Percentiles rank a stretch among this genome's conserved stretches.
Conservation (phyloP, 2,797 vertebrate genomes). For the Emys orbicularis region DNA sequence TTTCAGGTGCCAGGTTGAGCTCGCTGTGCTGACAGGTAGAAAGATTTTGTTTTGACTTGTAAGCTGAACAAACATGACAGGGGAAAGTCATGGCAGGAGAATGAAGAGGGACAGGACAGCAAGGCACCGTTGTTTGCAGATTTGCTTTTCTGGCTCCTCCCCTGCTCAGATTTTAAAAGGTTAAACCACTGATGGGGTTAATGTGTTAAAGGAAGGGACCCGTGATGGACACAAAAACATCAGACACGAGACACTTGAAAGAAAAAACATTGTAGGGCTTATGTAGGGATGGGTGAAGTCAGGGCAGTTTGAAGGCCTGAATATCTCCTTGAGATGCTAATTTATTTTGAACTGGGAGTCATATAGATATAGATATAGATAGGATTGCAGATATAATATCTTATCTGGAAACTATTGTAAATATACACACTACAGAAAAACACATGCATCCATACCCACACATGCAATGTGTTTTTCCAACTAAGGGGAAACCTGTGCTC, state of each 20-base stretch:
- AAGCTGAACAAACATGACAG: conserved; percentile 39
- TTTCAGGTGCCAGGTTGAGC: conserved; percentile 39
- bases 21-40: conserved; percentile 39
- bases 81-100: conserved; percentile 30
- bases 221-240: no score
- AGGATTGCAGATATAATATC: not conserved
- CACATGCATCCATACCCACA: not conserved
- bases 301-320: not conserved
- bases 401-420: not conserved
- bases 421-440: not conserved
- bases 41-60: conserved; percentile 14
- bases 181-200: not conserved
- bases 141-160: not conserved
- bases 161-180: not conserved
- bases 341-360: not conserved
- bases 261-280: not conserved
- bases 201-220: not conserved
- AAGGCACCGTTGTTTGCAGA: not conserved
- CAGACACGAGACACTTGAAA: not conserved
- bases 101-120: conserved; percentile 50
- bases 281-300: not conserved
- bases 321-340: not conserved
- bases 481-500: not conserved
- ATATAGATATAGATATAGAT: not conserved
- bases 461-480: not conserved